These are phyloP conservation scores for Thunnus albacares DNA, from an alignment of 2,797 vertebrate genomes.

Conservation along the genomic window DNA sequence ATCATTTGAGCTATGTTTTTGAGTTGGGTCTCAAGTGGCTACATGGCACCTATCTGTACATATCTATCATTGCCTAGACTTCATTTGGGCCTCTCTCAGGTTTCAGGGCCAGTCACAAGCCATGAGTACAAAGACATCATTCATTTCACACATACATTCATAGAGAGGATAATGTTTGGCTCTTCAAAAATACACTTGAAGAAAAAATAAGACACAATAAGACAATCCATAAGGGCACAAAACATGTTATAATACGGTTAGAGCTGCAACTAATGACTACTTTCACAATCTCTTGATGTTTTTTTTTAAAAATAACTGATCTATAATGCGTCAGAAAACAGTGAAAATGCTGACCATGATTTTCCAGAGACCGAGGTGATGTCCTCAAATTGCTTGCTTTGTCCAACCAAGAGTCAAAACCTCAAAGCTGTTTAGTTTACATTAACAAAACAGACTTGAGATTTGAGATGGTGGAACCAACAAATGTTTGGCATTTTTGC, in stretches of 20 bases:
- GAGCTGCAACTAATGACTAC: neutral
- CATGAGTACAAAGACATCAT: constrained; percentile 34
- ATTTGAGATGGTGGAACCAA: neutral
- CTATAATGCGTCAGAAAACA: neutral
- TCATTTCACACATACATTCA: constrained; percentile 35
- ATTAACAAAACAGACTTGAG: neutral
- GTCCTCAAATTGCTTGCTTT: neutral
- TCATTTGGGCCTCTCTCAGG: constrained; percentile 39
- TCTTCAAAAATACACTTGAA: constrained; percentile 23
- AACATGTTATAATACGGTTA: neutral
- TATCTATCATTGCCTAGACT: constrained; percentile 47
- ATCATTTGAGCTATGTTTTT: constrained; percentile 57
- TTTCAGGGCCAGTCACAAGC: constrained; percentile 42
- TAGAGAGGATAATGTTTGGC: constrained; percentile 18
- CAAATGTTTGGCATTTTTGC: neutral
- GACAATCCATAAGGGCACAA: too few species aligned
- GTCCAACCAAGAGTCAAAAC: neutral
- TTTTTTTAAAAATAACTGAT: neutral
- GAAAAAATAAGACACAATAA: neutral
- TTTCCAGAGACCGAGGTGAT: neutral
- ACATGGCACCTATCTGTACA: constrained; percentile 40
- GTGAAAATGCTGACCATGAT: neutral
- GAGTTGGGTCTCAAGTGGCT: constrained; percentile 41
- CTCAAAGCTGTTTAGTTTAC: neutral
- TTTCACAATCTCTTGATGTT: neutral